phyloP scores from a whole-genome alignment of 2,888 invertebrate species.

The Caradrina clavipalpis region DNA sequence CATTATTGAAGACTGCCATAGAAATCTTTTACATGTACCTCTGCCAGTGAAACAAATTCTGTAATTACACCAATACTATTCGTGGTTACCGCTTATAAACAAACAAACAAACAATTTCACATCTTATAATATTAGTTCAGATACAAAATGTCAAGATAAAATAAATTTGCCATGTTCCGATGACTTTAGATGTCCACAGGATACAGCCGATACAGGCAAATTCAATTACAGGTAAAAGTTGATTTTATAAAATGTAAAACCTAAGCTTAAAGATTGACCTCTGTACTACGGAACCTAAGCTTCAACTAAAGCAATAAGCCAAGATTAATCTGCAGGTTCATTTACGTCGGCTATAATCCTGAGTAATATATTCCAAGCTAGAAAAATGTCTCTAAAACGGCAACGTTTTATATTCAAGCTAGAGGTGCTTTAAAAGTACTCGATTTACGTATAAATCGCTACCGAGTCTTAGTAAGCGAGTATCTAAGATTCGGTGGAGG shows the following conservation, averaged over 20 bases:
- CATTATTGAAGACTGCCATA: no score
- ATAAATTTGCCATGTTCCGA: no score
- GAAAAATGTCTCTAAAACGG: conserved; percentile 61
- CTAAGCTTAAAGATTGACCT: conserved; percentile 1
- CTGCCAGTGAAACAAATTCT: no score
- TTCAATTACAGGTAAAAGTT: background rate
- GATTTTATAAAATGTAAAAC: conserved; percentile 15
- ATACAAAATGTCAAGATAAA: no score
- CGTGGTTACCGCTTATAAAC: no score
- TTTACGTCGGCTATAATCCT: conserved; percentile 51
- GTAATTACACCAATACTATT: no score
- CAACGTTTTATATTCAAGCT: conserved; percentile 56
- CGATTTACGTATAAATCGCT: conserved; percentile 60
- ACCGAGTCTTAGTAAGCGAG: conserved; percentile 40
- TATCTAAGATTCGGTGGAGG: conserved; percentile 33
- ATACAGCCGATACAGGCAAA: background rate
- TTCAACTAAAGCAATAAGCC: conserved; percentile 36
- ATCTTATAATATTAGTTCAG: no score
- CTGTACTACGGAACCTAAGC: conserved; percentile 7
- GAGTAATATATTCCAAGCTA: conserved; percentile 60
- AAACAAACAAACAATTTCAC: no score
- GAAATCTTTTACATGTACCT: no score
- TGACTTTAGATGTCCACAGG: no score
- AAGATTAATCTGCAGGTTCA: conserved; percentile 57
- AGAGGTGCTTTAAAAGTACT: conserved; percentile 39